Evolutionary conservation across 2,888 invertebrate genomes (phyloP).

Genomic region (Xanthia icteritia): DNA sequence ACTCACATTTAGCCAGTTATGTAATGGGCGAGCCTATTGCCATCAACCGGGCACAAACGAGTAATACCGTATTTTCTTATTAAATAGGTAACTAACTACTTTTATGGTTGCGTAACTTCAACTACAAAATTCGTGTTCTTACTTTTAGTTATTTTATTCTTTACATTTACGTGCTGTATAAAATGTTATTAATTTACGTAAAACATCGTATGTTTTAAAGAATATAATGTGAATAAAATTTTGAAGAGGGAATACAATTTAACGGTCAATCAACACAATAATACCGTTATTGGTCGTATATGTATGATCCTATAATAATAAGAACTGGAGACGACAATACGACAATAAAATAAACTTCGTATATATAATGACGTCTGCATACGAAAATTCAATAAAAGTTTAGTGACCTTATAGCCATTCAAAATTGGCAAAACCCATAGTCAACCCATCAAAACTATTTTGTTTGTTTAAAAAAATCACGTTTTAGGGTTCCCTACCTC

Average conservation of each 20-base stretch:
- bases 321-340: too few species aligned
- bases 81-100: conserved; percentile 10
- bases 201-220: not conserved
- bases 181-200: conserved; percentile 37
- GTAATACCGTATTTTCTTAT: not conserved
- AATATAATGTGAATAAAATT: conserved; percentile 1
- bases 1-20: too few species aligned
- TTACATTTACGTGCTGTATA: conserved; percentile 45
- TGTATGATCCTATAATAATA: not conserved
- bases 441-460: too few species aligned
- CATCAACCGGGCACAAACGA: not conserved
- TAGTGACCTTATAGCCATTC: too few species aligned
- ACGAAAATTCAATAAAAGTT: too few species aligned
- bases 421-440: too few species aligned
- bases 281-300: not conserved
- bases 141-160: conserved; percentile 23
- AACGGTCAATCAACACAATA: not conserved
- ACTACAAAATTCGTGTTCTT: conserved; percentile 61
- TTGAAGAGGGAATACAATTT: not conserved
- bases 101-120: conserved; percentile 23
- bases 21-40: too few species aligned
- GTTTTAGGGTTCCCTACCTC: too few species aligned
- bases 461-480: too few species aligned
- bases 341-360: too few species aligned
- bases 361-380: too few species aligned